Evolutionary conservation across 1,140 invertebrate species (phyloP).

Genomic region (Drosophila ambigua): DNA sequence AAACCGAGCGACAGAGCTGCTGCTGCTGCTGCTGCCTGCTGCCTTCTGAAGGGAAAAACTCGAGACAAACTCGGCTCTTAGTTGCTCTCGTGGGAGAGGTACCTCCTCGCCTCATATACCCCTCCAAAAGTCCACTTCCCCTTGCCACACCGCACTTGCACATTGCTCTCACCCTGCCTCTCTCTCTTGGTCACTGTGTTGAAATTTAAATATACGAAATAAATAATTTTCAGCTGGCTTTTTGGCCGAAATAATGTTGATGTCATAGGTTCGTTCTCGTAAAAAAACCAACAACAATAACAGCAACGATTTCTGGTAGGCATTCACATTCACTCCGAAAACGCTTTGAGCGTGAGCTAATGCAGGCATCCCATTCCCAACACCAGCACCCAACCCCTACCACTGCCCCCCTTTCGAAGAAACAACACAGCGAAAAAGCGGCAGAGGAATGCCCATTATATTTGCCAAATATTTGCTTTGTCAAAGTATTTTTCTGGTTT

Average conservation of each 20-base stretch:
- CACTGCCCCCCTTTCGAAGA: background rate
- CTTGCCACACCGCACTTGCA: conserved; percentile 24
- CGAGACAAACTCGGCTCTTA: conserved; percentile 22
- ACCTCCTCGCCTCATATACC: background rate
- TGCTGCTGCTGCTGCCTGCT: background rate
- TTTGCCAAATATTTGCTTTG: conserved; percentile 62
- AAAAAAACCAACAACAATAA: conserved; percentile 26
- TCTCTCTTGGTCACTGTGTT: conserved; percentile 1
- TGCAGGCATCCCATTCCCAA: conserved; percentile 47
- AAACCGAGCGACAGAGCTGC: conserved; percentile 18
- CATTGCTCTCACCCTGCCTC: conserved; percentile 23
- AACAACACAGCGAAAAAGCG: conserved; percentile 44
- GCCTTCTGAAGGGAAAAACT: conserved; percentile 17
- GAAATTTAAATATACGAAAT: conserved; percentile 50
- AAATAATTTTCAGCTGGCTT: conserved; percentile 43
- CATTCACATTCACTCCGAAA: conserved; percentile 54
- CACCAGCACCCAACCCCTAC: no score
- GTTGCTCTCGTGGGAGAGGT: background rate
- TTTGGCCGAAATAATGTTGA: conserved; percentile 68
- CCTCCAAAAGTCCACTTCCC: background rate
- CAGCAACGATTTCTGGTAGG: conserved; percentile 50
- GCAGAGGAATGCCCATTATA: conserved; percentile 56
- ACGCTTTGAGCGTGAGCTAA: conserved; percentile 51
- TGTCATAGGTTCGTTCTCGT: conserved; percentile 63
- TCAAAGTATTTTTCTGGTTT: conserved; percentile 59